Evolutionary conservation across 1,140 invertebrate genomes (phyloP).

Genomic region (Pseudobourletiella spinata): DNA sequence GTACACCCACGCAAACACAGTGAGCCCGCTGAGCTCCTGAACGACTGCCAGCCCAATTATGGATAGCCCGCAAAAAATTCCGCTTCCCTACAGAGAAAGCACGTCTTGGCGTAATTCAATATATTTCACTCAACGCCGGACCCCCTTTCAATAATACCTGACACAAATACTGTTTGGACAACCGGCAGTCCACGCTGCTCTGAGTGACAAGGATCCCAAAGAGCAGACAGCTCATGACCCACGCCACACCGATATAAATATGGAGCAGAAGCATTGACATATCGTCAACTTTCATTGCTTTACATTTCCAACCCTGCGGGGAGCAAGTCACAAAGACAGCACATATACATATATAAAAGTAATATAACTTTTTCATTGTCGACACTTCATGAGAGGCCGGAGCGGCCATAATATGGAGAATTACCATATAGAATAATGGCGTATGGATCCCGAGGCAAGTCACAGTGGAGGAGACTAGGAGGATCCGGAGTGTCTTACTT

Average conservation of each 20-base stretch:
- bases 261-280: constrained; percentile 59
- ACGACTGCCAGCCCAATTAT: constrained; percentile 70
- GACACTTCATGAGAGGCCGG: too few species aligned
- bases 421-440: constrained; percentile 71
- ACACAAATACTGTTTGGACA: constrained; percentile 73
- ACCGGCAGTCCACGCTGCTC: constrained; percentile 71
- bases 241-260: constrained; percentile 68
- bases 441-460: constrained; percentile 72
- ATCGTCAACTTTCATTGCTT: constrained; percentile 58
- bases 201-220: constrained; percentile 73
- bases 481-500: constrained; percentile 71
- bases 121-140: neutral
- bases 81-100: constrained; percentile 29
- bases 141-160: constrained; percentile 34
- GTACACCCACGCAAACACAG: constrained; percentile 74
- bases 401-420: too few species aligned
- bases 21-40: constrained; percentile 56
- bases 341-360: too few species aligned
- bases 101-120: neutral
- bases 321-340: too few species aligned
- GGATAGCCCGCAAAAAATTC: constrained; percentile 69
- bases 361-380: too few species aligned
- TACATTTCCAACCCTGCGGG: constrained; percentile 25
- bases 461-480: constrained; percentile 67
- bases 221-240: constrained; percentile 66